Base-by-base conservation (phyloP, 2,113 vertebrate genomes). In the Agapornis roseicollis region DNA sequence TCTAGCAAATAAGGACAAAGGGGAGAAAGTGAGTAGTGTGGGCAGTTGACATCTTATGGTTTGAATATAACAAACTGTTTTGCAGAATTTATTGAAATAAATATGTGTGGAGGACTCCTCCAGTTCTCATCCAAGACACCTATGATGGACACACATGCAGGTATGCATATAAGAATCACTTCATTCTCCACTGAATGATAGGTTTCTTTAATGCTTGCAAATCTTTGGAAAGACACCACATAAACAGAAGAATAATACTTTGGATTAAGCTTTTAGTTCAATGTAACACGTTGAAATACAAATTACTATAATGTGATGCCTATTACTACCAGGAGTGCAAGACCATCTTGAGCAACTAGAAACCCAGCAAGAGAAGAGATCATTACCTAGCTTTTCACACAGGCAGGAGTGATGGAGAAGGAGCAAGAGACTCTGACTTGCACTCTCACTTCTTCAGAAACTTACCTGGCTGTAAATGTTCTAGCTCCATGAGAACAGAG, bases 1-100 rank as follows among this genome's bases (percentile, higher is more conserved):
- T 95, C 85, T 15, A 76, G 71, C 25, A 78, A 78, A 80, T 25
- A 89, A 73, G 65, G 76, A 79, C 50, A 70, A 89, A 89, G 66
- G 20, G 17, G 24, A 76, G 22, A 76, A 87, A 93, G 5, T 7
- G 71, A 81, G 28, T 46, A 11, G 6, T 79, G 72, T 8, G 68
- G 37, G 65, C 18, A 76, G 41, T 4, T 83, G 56, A 41, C 44
- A 91, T 72, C 23, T 29, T 80, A 91, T 37, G 23, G 69, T 66
- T 96, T 66, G 24, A 12, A 80, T 39, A 12, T 14, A 94, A 61
- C 47, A 73, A 92, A 68, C 17, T 2, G 2, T 31, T 91, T 73
- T 49, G 29, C 17, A 85, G 28, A 72, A 82, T 65, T 66, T 53
- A 69, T 13, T 82, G 66, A 89, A 74, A 35, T 73, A 63, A 90